These are phyloP conservation scores for Hydropsyche betteni DNA, from an alignment of 2,888 invertebrate species.

Conservation along the genomic window DNA sequence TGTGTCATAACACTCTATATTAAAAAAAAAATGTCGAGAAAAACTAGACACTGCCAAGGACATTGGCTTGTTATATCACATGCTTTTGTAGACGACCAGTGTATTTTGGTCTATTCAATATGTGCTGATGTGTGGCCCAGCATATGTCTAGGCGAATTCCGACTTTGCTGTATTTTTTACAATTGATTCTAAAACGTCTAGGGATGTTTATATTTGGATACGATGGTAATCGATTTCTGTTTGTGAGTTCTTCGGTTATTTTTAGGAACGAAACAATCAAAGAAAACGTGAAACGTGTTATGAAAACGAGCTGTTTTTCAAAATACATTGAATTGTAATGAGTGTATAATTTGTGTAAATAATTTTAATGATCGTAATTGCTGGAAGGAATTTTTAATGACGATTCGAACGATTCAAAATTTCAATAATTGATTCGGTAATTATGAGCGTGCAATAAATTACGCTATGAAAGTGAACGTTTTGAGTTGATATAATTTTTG, in stretches of 20 bases:
- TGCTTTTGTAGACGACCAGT: neutral
- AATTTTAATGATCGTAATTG: neutral
- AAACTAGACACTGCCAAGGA: slow-evolving; percentile 30
- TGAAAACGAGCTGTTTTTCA: neutral
- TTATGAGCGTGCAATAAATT: neutral
- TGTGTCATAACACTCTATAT: neutral
- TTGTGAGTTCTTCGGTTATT: too few relatives aligned
- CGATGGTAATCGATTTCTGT: too few relatives aligned
- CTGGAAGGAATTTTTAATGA: neutral
- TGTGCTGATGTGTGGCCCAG: neutral
- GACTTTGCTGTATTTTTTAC: neutral
- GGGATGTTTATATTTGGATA: too few relatives aligned
- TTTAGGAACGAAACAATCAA: neutral
- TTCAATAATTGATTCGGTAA: neutral
- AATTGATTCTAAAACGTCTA: too few relatives aligned
- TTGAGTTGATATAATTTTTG: too few relatives aligned
- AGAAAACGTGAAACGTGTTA: neutral
- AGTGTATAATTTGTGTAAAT: too few relatives aligned
- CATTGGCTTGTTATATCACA: slow-evolving; percentile 20
- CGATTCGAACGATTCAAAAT: neutral
- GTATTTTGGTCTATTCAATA: neutral
- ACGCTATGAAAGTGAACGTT: too few relatives aligned
- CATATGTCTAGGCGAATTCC: neutral
- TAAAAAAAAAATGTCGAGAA: neutral
- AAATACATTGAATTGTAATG: too few relatives aligned